Base-by-base conservation (phyloP, 2,797 vertebrate genomes). In the Parotocinclus haroldoi region DNA sequence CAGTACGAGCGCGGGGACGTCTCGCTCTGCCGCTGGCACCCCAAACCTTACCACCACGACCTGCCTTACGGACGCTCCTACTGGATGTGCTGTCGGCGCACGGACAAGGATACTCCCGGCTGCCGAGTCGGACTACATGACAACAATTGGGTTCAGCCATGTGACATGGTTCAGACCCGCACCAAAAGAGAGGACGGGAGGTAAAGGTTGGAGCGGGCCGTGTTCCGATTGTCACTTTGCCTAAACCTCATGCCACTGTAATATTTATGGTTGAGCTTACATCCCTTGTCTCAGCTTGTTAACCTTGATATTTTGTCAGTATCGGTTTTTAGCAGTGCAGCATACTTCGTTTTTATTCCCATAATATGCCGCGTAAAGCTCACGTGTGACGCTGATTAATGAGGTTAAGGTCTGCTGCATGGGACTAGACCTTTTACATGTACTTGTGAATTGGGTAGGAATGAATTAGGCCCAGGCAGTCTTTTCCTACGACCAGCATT, bases 31-130 rank as follows among this genome's bases (percentile, higher is more conserved):
- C 91, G 96, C 4, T 99, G 96, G 96, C 96, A 98, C 85, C 95
- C 96, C 81, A 98, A 99, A 83, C 96, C 96, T 86, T 99, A 98
- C 88, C 96, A 98, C 93, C 96, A 98, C 6, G 96, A 99, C 91
- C 90, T 99, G 87, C 96, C 96, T 90, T 99, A 98, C 0, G 96
- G 96, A 86, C 92, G 96, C 1, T 98, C 96, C 61, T 99, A 98
- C 78, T 99, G 96, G 96, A 98, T 99, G 95, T 99, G 96, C 79
- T 98, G 96, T 82, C 92, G 96, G 1, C 84, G 93, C 9, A 89
- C 92, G 0, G 95, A 98, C 37, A 92, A 93, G 1, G 94, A 96
- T 66, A 95, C 96, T 0, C 94, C 94, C 0, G 96, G 96, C 10
- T 98, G 96, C 76, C 86, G 94, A 10, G 90, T 97, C 7, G 96